phyloP scores from a whole-genome alignment of 2,113 vertebrate species.

The Chloebia gouldiae region DNA sequence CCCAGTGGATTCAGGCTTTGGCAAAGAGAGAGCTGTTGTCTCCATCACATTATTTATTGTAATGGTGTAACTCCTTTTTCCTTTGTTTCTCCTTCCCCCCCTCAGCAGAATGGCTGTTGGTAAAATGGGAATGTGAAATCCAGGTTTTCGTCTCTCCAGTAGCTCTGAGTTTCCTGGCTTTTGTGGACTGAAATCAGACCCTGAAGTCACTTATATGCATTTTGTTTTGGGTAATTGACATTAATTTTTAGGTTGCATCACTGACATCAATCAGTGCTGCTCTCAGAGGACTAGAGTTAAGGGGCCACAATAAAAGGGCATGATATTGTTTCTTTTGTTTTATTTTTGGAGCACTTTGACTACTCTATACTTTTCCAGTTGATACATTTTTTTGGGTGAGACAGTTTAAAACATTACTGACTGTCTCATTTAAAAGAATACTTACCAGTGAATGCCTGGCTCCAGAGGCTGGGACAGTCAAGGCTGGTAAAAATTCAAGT shows the following conservation, averaged over 20 bases:
- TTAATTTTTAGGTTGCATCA: slow-evolving; percentile 62
- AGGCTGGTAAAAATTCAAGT: slow-evolving; percentile 37
- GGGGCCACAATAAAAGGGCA: slow-evolving; percentile 55
- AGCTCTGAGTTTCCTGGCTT: slow-evolving; percentile 57
- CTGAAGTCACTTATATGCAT: slow-evolving; percentile 36
- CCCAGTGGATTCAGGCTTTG: not conserved
- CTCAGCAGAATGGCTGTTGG: slow-evolving; percentile 17
- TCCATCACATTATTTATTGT: not conserved
- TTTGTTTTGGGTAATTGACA: slow-evolving; percentile 66
- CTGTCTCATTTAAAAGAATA: slow-evolving; percentile 26
- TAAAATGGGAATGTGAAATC: slow-evolving; percentile 38
- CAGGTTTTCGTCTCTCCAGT: slow-evolving; percentile 41
- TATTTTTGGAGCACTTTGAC: slow-evolving; percentile 56
- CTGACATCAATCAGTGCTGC: slow-evolving; percentile 28
- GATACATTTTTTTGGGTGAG: slow-evolving; percentile 57
- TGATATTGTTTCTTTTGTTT: slow-evolving; percentile 55
- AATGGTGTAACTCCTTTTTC: not conserved
- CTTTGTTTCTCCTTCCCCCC: not conserved
- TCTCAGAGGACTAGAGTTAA: slow-evolving; percentile 48
- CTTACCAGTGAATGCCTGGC: slow-evolving; percentile 1
- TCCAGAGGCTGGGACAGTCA: slow-evolving; percentile 50
- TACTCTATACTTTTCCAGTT: slow-evolving; percentile 58
- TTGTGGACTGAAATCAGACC: slow-evolving; percentile 64
- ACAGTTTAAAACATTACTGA: slow-evolving; percentile 44
- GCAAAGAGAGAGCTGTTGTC: not conserved